Percentiles rank a stretch among this genome's conserved stretches.
Conservation (phyloP, 2,797 vertebrate genomes). For the Acipenser oxyrinchus region DNA sequence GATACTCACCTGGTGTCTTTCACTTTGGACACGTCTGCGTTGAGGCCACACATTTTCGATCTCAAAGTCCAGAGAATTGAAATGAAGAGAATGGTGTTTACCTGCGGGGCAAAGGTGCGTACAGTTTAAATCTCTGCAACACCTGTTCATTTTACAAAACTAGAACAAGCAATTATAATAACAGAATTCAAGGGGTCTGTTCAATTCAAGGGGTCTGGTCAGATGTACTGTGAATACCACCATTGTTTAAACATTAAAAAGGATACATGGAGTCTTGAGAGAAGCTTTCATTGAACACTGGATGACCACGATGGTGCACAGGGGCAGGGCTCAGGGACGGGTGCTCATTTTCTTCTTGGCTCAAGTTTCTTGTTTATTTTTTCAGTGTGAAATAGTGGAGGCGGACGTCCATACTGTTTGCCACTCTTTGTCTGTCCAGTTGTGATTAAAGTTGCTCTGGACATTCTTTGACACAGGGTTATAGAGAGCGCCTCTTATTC, state of each 20-base stretch:
- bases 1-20: conserved; percentile 40
- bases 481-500: too few relatives aligned
- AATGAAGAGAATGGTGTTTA: conserved; percentile 38
- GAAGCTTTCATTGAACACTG: too few relatives aligned
- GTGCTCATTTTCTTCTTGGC: too few relatives aligned
- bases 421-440: background rate
- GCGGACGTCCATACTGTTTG: too few relatives aligned
- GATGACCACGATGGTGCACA: too few relatives aligned
- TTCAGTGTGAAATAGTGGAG: too few relatives aligned
- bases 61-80: conserved; percentile 40
- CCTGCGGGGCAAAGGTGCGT: conserved; percentile 21
- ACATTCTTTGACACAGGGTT: background rate
- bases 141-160: background rate
- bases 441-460: background rate
- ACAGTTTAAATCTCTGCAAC: background rate
- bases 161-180: background rate
- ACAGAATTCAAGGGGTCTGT: background rate
- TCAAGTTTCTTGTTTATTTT: too few relatives aligned
- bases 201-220: too few relatives aligned
- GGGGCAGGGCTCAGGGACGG: too few relatives aligned
- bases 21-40: conserved; percentile 44
- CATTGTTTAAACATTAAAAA: too few relatives aligned
- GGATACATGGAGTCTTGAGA: too few relatives aligned
- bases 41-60: conserved; percentile 40
- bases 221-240: too few relatives aligned